phyloP scores from a whole-genome alignment of 2,888 invertebrate species.

The Strigamia maritima region DNA sequence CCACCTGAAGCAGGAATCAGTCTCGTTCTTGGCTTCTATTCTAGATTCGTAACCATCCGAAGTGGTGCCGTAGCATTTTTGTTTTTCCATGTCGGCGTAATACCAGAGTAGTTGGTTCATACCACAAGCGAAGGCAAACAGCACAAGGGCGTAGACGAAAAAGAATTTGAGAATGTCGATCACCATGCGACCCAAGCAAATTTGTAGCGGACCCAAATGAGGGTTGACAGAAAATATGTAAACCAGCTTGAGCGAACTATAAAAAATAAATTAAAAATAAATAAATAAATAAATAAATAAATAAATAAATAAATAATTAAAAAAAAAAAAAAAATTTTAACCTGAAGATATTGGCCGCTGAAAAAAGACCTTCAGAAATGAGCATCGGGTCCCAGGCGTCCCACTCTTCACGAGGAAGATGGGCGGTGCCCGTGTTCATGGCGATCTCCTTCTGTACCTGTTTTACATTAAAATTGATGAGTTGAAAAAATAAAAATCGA shows the following conservation, averaged over 20 bases:
- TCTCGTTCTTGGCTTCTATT: slow-evolving; percentile 52
- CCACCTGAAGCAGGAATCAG: slow-evolving; percentile 53
- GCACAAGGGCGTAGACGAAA: slow-evolving; percentile 58
- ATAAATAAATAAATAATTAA: background rate
- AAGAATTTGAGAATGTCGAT: slow-evolving; percentile 63
- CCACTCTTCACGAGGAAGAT: slow-evolving; percentile 83
- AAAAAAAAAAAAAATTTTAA: slow-evolving; percentile 20
- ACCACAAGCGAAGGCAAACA: slow-evolving; percentile 63
- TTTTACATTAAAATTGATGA: background rate
- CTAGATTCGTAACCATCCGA: slow-evolving; percentile 47
- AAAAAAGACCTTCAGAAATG: slow-evolving; percentile 91
- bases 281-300: background rate
- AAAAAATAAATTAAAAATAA: slow-evolving; percentile 36
- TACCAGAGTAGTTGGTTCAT: slow-evolving; percentile 87
- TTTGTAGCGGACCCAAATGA: slow-evolving; percentile 62
- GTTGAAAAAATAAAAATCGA: too few species aligned
- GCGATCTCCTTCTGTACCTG: slow-evolving; percentile 71
- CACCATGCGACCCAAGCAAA: slow-evolving; percentile 62
- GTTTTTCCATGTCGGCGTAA: slow-evolving; percentile 60
- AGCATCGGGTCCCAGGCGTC: slow-evolving; percentile 98
- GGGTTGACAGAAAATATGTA: slow-evolving; percentile 65
- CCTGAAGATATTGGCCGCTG: slow-evolving; percentile 91
- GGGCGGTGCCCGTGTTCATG: slow-evolving; percentile 52
- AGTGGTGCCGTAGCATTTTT: slow-evolving; percentile 42
- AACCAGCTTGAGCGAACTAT: slow-evolving; percentile 61